phyloP scores from a whole-genome alignment of 2,113 vertebrate genomes.

The Tonatia bakeri region DNA sequence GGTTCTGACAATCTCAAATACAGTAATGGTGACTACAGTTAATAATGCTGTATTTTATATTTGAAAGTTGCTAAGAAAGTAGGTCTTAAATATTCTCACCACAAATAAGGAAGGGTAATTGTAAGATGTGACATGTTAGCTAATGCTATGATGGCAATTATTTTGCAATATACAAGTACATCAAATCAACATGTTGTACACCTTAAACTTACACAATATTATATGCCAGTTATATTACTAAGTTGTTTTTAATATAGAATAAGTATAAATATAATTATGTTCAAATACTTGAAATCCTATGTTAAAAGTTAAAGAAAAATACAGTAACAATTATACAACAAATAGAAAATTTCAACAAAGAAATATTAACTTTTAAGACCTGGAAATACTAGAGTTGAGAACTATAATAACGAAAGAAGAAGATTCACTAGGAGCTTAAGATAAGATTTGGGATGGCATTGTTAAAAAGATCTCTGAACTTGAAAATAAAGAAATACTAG shows the following conservation, averaged over 20 bases:
- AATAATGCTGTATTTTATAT: background rate
- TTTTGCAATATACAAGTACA: background rate
- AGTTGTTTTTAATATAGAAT: background rate
- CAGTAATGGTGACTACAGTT: background rate
- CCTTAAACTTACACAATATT: background rate
- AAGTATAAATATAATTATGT: background rate
- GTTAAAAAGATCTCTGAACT: background rate
- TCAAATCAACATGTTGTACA: background rate
- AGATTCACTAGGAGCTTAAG: background rate
- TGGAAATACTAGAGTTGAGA: background rate
- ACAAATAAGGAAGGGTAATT: background rate
- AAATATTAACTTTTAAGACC: conserved; percentile 2
- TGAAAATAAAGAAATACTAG: background rate
- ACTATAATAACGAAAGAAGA: background rate
- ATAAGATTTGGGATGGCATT: background rate
- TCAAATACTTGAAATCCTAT: background rate
- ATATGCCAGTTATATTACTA: background rate
- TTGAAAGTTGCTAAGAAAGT: background rate
- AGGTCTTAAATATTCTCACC: background rate
- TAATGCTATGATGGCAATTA: background rate
- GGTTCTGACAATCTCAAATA: background rate
- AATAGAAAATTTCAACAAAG: background rate
- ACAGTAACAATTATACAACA: background rate
- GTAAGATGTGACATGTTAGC: background rate
- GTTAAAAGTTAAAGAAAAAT: background rate